Evolutionary conservation across 2,797 vertebrate species (phyloP).

Genomic region (Lagodon rhomboides): DNA sequence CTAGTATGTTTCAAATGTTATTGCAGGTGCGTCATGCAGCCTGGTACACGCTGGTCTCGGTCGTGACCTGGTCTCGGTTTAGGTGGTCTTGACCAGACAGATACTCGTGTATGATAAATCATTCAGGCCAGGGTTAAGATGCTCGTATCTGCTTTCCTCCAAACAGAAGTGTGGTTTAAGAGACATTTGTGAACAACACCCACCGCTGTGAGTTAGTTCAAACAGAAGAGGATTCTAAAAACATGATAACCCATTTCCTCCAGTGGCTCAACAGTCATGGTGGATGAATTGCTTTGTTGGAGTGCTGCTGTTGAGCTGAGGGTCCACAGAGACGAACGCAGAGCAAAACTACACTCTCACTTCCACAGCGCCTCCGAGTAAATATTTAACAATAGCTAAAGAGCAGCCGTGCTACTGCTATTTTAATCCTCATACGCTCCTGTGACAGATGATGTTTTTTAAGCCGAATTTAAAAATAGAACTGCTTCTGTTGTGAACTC

Average conservation of each 20-base stretch:
- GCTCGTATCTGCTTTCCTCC: slow-evolving; percentile 4
- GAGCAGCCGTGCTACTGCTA: slow-evolving; percentile 70
- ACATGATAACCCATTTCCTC: slow-evolving; percentile 29
- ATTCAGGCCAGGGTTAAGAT: not conserved
- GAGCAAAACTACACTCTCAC: slow-evolving; percentile 52
- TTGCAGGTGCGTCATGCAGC: too few relatives aligned
- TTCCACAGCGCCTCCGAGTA: slow-evolving; percentile 65
- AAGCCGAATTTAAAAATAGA: slow-evolving; percentile 77
- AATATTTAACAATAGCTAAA: slow-evolving; percentile 80
- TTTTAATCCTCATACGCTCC: slow-evolving; percentile 77
- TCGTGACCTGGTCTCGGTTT: too few relatives aligned
- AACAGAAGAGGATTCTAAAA: slow-evolving; percentile 32
- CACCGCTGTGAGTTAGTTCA: slow-evolving; percentile 23
- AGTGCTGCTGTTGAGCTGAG: slow-evolving; percentile 25
- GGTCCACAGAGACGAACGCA: slow-evolving; percentile 42
- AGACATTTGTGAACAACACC: slow-evolving; percentile 8
- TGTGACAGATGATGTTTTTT: slow-evolving; percentile 69
- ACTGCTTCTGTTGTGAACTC: slow-evolving; percentile 45
- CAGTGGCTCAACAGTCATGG: slow-evolving; percentile 15
- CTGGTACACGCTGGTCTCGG: too few relatives aligned
- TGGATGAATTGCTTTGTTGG: slow-evolving; percentile 38
- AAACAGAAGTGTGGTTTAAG: not conserved
- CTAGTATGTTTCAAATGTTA: too few relatives aligned
- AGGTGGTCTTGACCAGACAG: not conserved
- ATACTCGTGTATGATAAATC: not conserved